phyloP scores from a whole-genome alignment of 2,888 invertebrate genomes.

The Eupithecia abbreviata region DNA sequence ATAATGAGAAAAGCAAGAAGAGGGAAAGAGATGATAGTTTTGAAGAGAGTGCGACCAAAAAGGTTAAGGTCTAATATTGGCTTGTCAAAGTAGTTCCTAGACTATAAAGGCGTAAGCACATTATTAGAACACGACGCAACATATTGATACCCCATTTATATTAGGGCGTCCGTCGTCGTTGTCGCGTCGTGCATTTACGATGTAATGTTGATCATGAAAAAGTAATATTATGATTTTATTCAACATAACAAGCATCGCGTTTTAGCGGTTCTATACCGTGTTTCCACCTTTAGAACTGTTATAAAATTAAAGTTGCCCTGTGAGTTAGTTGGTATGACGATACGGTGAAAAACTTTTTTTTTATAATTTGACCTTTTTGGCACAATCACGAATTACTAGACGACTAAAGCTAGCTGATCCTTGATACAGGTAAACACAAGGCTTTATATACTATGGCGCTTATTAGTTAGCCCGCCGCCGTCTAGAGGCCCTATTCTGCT shows the following conservation, averaged over 20 bases:
- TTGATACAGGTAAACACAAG: neutral
- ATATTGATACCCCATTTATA: neutral
- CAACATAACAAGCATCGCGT: neutral
- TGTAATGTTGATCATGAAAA: neutral
- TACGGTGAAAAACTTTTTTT: too few species aligned
- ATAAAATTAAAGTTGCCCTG: neutral
- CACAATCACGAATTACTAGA: neutral
- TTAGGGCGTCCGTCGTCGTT: neutral
- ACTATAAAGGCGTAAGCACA: neutral
- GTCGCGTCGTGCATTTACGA: neutral
- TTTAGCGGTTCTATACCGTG: neutral
- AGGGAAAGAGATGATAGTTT: constrained; percentile 51
- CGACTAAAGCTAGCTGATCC: neutral
- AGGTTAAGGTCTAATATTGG: constrained; percentile 49
- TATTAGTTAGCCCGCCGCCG: neutral
- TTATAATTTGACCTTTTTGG: neutral
- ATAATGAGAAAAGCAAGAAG: constrained; percentile 49
- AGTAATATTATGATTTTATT: neutral
- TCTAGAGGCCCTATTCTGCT: neutral
- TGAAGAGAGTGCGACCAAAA: constrained; percentile 56
- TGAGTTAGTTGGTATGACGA: too few species aligned
- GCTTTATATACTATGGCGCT: neutral
- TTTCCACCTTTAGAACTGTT: neutral
- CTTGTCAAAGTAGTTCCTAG: neutral
- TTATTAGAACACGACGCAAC: neutral